Evolutionary conservation across 1,140 invertebrate species (phyloP), one percentile per base, ranked within the genome.

Genomic region (Chrysomallon squamiferum): DNA sequence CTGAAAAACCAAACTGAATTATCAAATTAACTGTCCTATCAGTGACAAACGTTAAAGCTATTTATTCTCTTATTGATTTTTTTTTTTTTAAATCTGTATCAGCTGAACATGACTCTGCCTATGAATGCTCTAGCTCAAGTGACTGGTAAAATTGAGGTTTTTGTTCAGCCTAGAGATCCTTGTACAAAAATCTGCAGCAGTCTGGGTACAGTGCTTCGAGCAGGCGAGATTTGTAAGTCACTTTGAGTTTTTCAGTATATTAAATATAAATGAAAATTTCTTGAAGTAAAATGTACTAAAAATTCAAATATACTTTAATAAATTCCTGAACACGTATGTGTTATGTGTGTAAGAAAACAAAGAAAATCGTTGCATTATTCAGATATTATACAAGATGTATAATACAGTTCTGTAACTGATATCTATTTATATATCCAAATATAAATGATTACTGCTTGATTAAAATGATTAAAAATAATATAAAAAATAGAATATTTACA

Each of bases 61-160:
- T 57, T 33, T 47, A 25, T 56, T 18, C 22, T 5, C 32, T 18
- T 18, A 35, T 32, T 18, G 20, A 11, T 52, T 58, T 60, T 60
- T 47, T 59, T 43, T 13, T 59, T 13, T 50, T 29, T 72, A 45
- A 43, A 59, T 64, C 49, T 61, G 41, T 60, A 67, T 59, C 71
- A 88, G 87, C 87, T 93, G n/a, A 89, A 92, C 61, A 82, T 92
- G 29, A 57, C 15, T 88, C 90, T 74, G 88, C 90, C 35, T 88
- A 77, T 93, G 22, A 88, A 93, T n/a, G 88, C 92, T 47, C 83
- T 93, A 69, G 90, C 90, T 3, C 93, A 94, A 77, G 76, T 94
- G 25, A 87, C 89, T 66, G 93, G 93, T 0, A 89, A 88, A 27
- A 91, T 89, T 29, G 86, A 87, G 25, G 81, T 94, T 5, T 87